A percentile compares a stretch with the other conserved stretches of the same genome.
Evolutionary conservation across 2,113 vertebrate genomes (phyloP).

Genomic region (human (Homo sapiens)): DNA sequence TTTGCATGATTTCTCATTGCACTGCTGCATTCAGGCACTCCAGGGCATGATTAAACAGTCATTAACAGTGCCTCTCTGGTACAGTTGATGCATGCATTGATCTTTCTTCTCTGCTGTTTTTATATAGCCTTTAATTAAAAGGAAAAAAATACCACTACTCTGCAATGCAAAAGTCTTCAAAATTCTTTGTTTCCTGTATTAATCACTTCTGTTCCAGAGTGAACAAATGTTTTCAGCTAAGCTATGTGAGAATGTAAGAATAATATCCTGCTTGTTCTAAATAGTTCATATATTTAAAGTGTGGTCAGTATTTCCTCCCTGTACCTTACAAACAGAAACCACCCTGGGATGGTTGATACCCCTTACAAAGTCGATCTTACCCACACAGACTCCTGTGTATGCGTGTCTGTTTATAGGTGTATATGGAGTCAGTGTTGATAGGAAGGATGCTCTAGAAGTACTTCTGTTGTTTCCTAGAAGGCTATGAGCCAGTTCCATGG

Average conservation of each 20-base stretch:
- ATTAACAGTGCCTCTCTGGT: background rate
- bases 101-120: background rate
- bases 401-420: background rate
- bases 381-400: background rate
- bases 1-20: constrained; percentile 38
- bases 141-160: background rate
- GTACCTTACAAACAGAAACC: background rate
- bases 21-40: background rate
- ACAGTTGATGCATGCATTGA: background rate
- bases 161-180: background rate
- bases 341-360: background rate
- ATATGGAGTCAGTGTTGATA: background rate
- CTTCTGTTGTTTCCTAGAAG: background rate
- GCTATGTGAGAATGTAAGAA: background rate
- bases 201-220: background rate
- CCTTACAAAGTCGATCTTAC: background rate
- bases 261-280: constrained; percentile 46
- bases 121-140: constrained; percentile 46
- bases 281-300: constrained; percentile 20
- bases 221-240: background rate
- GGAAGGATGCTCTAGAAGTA: background rate
- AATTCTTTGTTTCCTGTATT: background rate
- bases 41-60: constrained; percentile 13
- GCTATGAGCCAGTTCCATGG: constrained; percentile 33
- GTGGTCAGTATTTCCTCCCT: constrained; percentile 25